These are phyloP conservation scores for Zygogramma bicolorata DNA, from an alignment of 2,888 invertebrate genomes.

Conservation along the genomic window DNA sequence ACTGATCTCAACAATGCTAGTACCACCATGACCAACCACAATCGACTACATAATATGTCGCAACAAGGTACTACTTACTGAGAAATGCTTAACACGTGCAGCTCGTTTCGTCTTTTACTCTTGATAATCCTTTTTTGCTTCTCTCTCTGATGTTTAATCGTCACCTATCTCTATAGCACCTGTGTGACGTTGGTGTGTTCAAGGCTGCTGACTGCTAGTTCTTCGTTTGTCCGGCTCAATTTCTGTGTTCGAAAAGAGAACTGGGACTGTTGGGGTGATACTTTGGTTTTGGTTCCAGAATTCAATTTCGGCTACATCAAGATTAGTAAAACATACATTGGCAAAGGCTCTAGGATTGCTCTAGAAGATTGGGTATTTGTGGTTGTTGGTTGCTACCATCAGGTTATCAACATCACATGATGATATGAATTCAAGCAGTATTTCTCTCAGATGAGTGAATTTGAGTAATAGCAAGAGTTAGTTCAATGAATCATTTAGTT, in stretches of 20 bases:
- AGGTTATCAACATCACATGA: no score
- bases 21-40: constrained; percentile 68
- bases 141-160: constrained; percentile 25
- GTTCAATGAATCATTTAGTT: no score
- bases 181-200: constrained; percentile 28
- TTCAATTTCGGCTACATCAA: not conserved
- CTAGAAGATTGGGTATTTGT: not conserved
- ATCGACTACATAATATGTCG: constrained; percentile 67
- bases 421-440: no score
- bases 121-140: constrained; percentile 34
- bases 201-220: not conserved
- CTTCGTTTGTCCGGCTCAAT: not conserved
- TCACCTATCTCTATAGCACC: constrained; percentile 28
- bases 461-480: no score
- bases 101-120: constrained; percentile 8
- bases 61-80: constrained; percentile 65
- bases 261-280: not conserved
- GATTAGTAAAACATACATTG: not conserved
- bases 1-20: constrained; percentile 68
- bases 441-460: no score
- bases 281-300: not conserved
- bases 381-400: not conserved
- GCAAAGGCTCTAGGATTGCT: not conserved
- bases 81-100: constrained; percentile 40
- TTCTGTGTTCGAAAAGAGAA: no score